phyloP scores from a whole-genome alignment of 2,113 vertebrate genomes.

The Australoheros scitulus region DNA sequence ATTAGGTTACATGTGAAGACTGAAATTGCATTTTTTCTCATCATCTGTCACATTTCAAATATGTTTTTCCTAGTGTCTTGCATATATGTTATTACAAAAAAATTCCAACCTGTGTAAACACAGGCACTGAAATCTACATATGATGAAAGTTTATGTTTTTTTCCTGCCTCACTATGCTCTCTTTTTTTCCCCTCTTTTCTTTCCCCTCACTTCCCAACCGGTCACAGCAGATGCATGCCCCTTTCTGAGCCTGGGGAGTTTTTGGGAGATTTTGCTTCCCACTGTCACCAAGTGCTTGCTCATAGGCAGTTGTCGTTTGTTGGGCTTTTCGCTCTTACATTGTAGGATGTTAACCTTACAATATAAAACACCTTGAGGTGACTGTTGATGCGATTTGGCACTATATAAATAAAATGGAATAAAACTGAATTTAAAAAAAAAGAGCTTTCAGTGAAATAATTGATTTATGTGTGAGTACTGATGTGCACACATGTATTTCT shows the following conservation, averaged over 20 bases:
- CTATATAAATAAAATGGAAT: not conserved
- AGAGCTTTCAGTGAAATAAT: rapidly evolving
- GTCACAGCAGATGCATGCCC: not conserved
- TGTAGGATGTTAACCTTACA: too few relatives aligned
- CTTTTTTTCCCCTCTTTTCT: not conserved
- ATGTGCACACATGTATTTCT: not conserved
- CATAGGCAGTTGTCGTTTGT: not conserved
- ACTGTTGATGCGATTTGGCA: not conserved
- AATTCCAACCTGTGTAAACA: not conserved
- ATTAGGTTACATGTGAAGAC: not conserved
- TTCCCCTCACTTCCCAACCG: not conserved
- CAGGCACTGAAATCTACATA: not conserved
- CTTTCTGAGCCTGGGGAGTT: not conserved
- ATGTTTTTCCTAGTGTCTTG: not conserved
- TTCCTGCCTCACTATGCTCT: not conserved
- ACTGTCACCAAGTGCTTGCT: not conserved
- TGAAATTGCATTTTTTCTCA: not conserved
- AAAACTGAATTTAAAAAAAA: not conserved
- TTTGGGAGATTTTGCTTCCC: not conserved
- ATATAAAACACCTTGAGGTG: too few relatives aligned
- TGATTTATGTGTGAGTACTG: not conserved
- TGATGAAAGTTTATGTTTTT: not conserved
- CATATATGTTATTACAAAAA: not conserved
- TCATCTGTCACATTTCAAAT: too few relatives aligned
- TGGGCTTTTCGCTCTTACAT: not conserved